A percentile compares a stretch with the other conserved stretches of the same genome.
phyloP scores from a whole-genome alignment of 1,140 invertebrate species.

The Delia radicum region DNA sequence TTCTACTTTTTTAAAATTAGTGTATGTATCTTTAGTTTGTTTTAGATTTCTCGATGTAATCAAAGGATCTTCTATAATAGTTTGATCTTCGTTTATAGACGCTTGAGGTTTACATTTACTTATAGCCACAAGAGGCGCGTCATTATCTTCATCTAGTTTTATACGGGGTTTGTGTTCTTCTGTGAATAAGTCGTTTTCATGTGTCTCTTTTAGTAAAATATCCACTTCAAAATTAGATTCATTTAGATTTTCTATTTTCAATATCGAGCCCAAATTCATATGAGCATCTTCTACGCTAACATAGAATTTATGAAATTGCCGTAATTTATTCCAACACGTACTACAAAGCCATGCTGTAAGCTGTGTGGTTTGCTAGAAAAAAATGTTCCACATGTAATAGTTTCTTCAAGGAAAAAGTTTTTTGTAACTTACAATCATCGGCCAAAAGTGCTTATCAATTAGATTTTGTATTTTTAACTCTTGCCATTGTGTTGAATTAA shows the following conservation, averaged over 20 bases:
- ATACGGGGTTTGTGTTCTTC: neutral
- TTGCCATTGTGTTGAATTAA: neutral
- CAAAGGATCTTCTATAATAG: neutral
- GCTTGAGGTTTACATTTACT: too few relatives aligned
- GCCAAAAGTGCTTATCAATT: slow-evolving; percentile 3
- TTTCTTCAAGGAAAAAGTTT: neutral
- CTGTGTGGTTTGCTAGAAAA: too few relatives aligned
- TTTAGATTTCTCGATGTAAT: neutral
- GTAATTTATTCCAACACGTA: neutral
- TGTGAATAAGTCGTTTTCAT: neutral
- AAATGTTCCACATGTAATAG: too few relatives aligned
- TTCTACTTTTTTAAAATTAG: neutral
- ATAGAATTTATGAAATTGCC: neutral
- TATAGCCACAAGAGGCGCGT: neutral
- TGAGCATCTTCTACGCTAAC: neutral
- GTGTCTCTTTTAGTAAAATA: neutral
- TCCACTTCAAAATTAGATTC: neutral
- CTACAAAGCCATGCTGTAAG: neutral
- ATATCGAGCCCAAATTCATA: neutral
- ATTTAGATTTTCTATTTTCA: neutral
- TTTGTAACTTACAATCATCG: neutral
- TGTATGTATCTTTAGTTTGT: neutral
- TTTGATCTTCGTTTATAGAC: neutral
- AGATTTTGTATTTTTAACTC: neutral
- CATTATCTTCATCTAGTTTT: neutral